phyloP scores from a whole-genome alignment of 2,797 vertebrate genomes.

The Schizothorax lantsangensis region DNA sequence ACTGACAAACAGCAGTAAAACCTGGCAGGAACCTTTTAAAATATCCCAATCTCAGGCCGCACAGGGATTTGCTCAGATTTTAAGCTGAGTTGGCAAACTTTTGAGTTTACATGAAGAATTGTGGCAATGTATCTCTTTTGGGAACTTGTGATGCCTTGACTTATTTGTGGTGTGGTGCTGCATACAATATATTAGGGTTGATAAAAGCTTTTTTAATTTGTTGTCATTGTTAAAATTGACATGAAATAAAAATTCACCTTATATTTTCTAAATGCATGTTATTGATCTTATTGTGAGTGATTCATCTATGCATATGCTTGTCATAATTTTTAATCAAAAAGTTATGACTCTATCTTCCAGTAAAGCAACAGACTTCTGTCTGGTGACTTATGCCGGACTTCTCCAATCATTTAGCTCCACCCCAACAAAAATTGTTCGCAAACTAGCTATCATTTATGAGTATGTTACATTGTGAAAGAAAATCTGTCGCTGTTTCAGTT shows the following conservation, averaged over 20 bases:
- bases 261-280: neutral
- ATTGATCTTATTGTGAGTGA: neutral
- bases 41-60: neutral
- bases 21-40: neutral
- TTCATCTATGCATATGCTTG: neutral
- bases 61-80: neutral
- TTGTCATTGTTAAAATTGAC: neutral
- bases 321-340: neutral
- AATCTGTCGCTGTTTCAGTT: neutral
- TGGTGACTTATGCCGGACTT: too few species aligned
- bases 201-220: neutral
- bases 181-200: neutral
- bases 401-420: neutral
- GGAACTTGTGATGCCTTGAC: neutral
- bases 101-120: neutral
- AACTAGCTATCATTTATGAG: neutral
- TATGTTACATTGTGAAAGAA: neutral
- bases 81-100: neutral
- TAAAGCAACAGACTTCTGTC: neutral
- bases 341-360: neutral
- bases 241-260: neutral
- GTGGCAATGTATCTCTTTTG: neutral
- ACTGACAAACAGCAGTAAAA: constrained; percentile 26
- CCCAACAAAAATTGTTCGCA: neutral
- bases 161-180: neutral